These are phyloP conservation scores for Emydura subglobosa DNA, from an alignment of 2,113 vertebrate species.

Conservation along the genomic window DNA sequence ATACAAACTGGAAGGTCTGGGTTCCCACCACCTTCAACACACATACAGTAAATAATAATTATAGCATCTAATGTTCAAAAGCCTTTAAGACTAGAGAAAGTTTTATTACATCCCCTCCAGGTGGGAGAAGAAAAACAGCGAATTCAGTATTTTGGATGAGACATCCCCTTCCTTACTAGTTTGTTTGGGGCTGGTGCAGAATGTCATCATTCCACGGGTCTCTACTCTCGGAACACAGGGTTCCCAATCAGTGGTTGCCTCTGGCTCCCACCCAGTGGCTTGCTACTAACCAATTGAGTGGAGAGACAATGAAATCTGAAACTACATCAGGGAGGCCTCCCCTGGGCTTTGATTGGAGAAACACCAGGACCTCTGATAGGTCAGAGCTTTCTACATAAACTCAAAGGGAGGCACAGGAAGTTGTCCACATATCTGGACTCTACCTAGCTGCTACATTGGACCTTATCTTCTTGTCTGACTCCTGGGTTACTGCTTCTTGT, in stretches of 20 bases:
- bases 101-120: background rate
- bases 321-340: background rate
- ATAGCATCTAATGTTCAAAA: background rate
- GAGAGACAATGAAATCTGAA: background rate
- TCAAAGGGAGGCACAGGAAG: background rate
- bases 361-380: background rate
- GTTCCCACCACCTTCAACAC: background rate
- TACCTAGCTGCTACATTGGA: background rate
- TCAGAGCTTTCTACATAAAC: background rate
- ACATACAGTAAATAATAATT: rapidly evolving
- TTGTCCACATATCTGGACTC: background rate
- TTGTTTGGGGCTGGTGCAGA: background rate
- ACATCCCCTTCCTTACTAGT: background rate
- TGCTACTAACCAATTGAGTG: background rate
- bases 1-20: background rate
- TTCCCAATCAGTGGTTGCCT: background rate
- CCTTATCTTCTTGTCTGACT: background rate
- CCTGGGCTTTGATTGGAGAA: background rate
- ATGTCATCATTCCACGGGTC: background rate
- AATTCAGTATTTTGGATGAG: background rate
- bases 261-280: background rate
- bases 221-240: too few relatives aligned
- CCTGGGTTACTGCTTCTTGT: background rate
- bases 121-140: background rate
- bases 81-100: background rate